phyloP scores from a whole-genome alignment of 2,113 vertebrate species.

The Puntigrus tetrazona region DNA sequence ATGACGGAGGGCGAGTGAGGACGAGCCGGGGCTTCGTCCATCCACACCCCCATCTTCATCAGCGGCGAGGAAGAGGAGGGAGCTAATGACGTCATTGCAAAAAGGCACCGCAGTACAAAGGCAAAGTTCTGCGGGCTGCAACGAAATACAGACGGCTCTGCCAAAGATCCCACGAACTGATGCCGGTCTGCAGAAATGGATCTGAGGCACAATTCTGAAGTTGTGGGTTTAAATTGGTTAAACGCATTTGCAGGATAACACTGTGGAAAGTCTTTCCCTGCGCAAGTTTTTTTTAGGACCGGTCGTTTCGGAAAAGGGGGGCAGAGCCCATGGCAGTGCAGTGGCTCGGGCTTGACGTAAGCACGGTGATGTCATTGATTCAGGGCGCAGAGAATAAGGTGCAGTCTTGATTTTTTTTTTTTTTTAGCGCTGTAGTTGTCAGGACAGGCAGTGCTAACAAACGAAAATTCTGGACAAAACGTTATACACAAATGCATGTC shows the following conservation, averaged over 20 bases:
- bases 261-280: neutral
- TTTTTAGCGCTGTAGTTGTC: constrained; percentile 4
- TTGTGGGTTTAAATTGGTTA: neutral
- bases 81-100: constrained; percentile 43
- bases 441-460: neutral
- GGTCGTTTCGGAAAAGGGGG: constrained; percentile 10
- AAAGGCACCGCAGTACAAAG: constrained; percentile 45
- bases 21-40: constrained; percentile 3
- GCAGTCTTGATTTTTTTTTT: constrained; percentile 25
- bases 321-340: constrained; percentile 12
- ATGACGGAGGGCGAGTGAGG: constrained; percentile 2
- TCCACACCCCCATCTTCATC: constrained; percentile 34
- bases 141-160: neutral
- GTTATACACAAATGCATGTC: neutral
- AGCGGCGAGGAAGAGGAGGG: constrained; percentile 46
- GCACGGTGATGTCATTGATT: constrained; percentile 50
- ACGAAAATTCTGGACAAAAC: neutral
- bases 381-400: constrained; percentile 35
- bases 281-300: neutral
- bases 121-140: constrained; percentile 35
- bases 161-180: neutral
- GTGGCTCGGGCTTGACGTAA: constrained; percentile 45
- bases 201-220: neutral
- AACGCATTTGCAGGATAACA: neutral
- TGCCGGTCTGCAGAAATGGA: neutral